Base-by-base conservation (phyloP, 2,888 invertebrate species). In the Eupithecia abbreviata region DNA sequence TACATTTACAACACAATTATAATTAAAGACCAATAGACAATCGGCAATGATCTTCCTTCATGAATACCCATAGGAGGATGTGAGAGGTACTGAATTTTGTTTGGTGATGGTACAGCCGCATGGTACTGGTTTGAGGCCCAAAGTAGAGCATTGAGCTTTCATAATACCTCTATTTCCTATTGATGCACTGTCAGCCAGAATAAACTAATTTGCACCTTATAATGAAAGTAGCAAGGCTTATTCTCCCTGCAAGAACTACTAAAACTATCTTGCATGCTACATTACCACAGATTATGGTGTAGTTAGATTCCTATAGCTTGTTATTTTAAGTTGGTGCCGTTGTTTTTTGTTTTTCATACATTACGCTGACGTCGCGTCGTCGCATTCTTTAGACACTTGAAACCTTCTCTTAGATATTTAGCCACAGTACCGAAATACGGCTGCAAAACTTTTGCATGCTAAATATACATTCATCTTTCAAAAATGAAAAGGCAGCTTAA, bases 41-140 rank as follows among this genome's bases (percentile, higher is more conserved):
- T 73, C 45, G 49, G n/a, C 30, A 13, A 41, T 67, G 71, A 70
- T 67, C 66, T 65, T 30, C 43, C 67, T n/a, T 47, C 55, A 69
- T 55, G 74, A 75, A 43, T 41, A 18, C 55, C 43, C 58, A 58
- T 73, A 71, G 55, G 82, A 83, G 65, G 73, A 71, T 41, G 45
- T 58, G 68, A 72, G 72, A 76, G 73, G 72, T 78, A 78, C 78
- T 58, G 30, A 72, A 47, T 76, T 74, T 74, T 74, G 15, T 76
- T 72, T 42, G 82, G 82, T 80, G 74, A 79, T 80, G 82, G 82
- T 73, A 75, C 45, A n/a, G 6, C 49, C 77, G 75, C 73, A 76
- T 69, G 76, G 42, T 74, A 71, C 72, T 65, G 72, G 62, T 51
- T 72, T 55, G n/a, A 49, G 72, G 66, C 15, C 49, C 68, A 0